These are phyloP conservation scores for Helleia helle DNA, from an alignment of 2,888 invertebrate genomes.

Conservation along the genomic window DNA sequence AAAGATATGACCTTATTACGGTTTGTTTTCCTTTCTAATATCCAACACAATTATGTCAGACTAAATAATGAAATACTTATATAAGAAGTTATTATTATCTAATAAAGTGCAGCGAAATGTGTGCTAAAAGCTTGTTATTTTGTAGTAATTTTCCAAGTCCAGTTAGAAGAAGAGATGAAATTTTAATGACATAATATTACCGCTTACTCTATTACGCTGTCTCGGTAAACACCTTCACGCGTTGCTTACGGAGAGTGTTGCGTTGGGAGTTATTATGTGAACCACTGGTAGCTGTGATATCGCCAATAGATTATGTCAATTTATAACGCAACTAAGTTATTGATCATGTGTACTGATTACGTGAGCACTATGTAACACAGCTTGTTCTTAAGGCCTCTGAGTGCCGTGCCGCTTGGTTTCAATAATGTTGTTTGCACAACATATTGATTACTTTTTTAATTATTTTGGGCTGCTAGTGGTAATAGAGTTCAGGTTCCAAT, in stretches of 20 bases:
- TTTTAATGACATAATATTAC: constrained; percentile 68
- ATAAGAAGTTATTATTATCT: constrained; percentile 1
- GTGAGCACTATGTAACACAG: constrained; percentile 10
- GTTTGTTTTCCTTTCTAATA: too few species aligned
- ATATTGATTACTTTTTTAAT: too few species aligned
- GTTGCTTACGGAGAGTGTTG: constrained; percentile 24
- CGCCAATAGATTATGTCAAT: constrained; percentile 29
- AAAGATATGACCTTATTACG: too few species aligned
- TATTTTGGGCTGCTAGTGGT: too few species aligned
- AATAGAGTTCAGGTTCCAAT: too few species aligned
- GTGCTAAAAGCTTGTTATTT: constrained; percentile 24
- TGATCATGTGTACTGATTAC: constrained; percentile 29
- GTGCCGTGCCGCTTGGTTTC: neutral
- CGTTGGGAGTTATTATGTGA: constrained; percentile 26
- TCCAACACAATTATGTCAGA: too few species aligned
- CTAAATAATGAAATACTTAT: too few species aligned
- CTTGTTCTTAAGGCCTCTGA: constrained; percentile 5
- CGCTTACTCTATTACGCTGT: constrained; percentile 58
- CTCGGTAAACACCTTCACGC: constrained; percentile 50
- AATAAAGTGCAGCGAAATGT: constrained; percentile 10
- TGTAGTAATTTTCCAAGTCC: constrained; percentile 42
- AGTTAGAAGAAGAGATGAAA: constrained; percentile 60
- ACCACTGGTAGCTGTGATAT: constrained; percentile 3
- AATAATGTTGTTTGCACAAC: too few species aligned
- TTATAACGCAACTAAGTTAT: constrained; percentile 30